Evolutionary conservation across 2,888 invertebrate genomes (phyloP), one percentile per base, ranked within the genome.

Genomic region (Rhodophaea formosa): DNA sequence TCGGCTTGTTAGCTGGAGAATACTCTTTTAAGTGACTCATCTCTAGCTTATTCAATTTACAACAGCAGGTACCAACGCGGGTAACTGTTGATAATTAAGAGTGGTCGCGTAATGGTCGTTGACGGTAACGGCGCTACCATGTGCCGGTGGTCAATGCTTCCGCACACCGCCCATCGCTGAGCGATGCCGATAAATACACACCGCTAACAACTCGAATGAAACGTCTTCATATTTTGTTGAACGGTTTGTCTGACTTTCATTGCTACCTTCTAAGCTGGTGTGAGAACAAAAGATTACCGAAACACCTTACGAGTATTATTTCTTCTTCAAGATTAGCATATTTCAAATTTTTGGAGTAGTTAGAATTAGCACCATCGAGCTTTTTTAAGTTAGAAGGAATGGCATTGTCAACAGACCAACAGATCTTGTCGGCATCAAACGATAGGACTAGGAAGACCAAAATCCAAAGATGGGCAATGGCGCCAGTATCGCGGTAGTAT

Each of bases 81-180:
- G 74, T 88, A 90, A 89, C 90, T 88, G 90, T 90, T 86, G 82
- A 83, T 89, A 88, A 89, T 90, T 88, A 90, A 86, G 82, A 84
- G 82, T 80, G 79, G 83, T 83, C 79, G 78, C 75, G 74, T 84
- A 84, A 85, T 87, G 75, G 79, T 69, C 74, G 75, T 69, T 74
- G 84, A 83, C 80, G 80, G 77, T 88, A 86, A 86, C 86, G 86
- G 88, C 81, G 67, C 49, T 16, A 43, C 49, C 68, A 75, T 72
- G 77, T 72, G 82, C 75, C 77, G 77, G 71, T 75, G 75, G 71
- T 66, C 60, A 64, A 69, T 70, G 79, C 83, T 87, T 86, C 86
- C 84, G 84, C 65, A 74, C 74, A 79, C 80, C 85, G 78, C 83
- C 82, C 69, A 71, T 72, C 63, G 66, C 62, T 70, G 71, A 70